A percentile compares a stretch with the other conserved stretches of the same genome.
These are phyloP conservation scores for Vandiemenella viatica DNA, from an alignment of 2,888 invertebrate genomes.

Conservation along the genomic window DNA sequence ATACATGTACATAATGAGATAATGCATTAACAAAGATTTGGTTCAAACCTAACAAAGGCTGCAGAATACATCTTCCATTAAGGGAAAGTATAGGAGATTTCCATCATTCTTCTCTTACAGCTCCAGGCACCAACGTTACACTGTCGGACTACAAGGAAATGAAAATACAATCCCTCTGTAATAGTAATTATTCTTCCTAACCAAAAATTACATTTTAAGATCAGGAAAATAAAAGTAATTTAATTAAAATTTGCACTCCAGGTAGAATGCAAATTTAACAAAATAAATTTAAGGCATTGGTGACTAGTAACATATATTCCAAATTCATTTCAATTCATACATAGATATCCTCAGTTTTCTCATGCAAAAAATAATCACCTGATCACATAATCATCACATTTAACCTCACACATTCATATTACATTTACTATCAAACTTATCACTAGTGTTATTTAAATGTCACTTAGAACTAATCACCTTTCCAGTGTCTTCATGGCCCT, in stretches of 20 bases:
- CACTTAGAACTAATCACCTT: slow-evolving; percentile 24
- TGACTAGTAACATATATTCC: background rate
- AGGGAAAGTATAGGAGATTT: background rate
- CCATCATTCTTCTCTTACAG: slow-evolving; percentile 13
- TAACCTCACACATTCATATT: no score
- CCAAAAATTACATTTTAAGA: background rate
- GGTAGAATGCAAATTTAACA: background rate
- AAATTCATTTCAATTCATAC: background rate
- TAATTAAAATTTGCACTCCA: background rate
- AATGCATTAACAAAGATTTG: no score
- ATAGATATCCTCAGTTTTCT: background rate
- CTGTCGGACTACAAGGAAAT: slow-evolving; percentile 14
- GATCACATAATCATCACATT: no score
- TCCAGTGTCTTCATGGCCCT: slow-evolving; percentile 40
- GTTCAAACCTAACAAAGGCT: no score
- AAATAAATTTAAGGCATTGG: background rate
- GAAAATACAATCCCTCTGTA: slow-evolving; percentile 6
- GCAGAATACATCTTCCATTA: no score
- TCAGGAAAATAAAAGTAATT: no score
- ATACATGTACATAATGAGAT: no score
- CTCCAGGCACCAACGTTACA: slow-evolving; percentile 12
- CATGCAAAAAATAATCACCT: background rate
- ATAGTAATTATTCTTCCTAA: background rate
- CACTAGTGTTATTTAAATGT: slow-evolving; percentile 12
- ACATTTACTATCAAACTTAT: no score